Evolutionary conservation across 2,797 vertebrate species (phyloP).

Genomic region (Spinibarbus caldwelli): DNA sequence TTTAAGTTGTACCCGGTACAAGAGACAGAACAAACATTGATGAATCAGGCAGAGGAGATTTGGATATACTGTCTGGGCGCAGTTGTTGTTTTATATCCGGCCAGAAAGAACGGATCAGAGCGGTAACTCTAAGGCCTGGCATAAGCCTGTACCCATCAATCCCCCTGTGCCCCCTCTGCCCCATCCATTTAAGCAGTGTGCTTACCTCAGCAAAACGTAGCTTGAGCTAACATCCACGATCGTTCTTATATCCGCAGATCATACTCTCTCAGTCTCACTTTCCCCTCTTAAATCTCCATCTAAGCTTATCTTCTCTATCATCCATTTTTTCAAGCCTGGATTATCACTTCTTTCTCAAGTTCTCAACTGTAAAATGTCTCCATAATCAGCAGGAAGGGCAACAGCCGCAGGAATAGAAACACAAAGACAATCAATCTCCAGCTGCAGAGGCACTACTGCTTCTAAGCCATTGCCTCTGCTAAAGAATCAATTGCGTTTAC

Average conservation of each 20-base stretch:
- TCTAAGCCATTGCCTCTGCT: no score
- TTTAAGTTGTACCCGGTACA: slow-evolving; percentile 27
- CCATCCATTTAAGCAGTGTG: slow-evolving; percentile 47
- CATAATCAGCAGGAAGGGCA: slow-evolving; percentile 10
- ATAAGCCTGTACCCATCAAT: slow-evolving; percentile 42
- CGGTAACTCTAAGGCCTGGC: slow-evolving; percentile 29
- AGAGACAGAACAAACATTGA: slow-evolving; percentile 45
- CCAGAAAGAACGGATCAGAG: slow-evolving; percentile 41
- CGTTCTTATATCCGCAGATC: slow-evolving; percentile 5
- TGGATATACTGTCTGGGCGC: slow-evolving; percentile 17
- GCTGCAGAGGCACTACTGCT: slow-evolving; percentile 32
- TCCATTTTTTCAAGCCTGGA: neutral
- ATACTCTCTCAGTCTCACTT: slow-evolving; percentile 12
- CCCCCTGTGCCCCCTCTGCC: neutral
- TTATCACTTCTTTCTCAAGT: neutral
- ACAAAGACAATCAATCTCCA: slow-evolving; percentile 40
- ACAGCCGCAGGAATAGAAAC: slow-evolving; percentile 20
- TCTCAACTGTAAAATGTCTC: slow-evolving; percentile 5
- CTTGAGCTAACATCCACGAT: slow-evolving; percentile 14
- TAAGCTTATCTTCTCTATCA: neutral
- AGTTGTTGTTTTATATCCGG: slow-evolving; percentile 38
- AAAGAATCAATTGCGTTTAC: neutral
- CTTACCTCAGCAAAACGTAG: slow-evolving; percentile 62
- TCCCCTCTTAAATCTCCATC: neutral
- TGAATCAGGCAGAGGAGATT: neutral